Evolutionary conservation across 2,888 invertebrate genomes (phyloP), one percentile per base, ranked within the genome.

Genomic region (Tridacna crocea): DNA sequence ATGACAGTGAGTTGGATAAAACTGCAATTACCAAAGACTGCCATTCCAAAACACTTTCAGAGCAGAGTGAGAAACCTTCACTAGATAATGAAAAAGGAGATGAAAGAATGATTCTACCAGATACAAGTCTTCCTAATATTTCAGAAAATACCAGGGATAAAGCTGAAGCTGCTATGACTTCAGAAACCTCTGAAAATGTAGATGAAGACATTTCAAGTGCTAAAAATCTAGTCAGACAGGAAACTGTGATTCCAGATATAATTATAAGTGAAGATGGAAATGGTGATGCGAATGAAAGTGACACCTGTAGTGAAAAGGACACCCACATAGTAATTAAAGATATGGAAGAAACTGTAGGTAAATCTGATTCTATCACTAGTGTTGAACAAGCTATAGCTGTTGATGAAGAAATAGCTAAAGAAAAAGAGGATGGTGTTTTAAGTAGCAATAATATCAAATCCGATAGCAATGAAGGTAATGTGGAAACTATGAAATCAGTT

Each of bases 201-300:
- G 72, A 77, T 68, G 74, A 61, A 46, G 61, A 61, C 4, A 46
- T 51, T 66, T 66, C 70, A 12, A 51, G 55, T 26, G 12, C 51
- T 0, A 6, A 22, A 26, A 55, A 60, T 60, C 55, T 80, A 19
- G 19, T 48, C 24, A 77, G 75, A 72, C 83, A 83, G 63, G 83
- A 80, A 26, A 83, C 80, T 13, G 47, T 80, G 13, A 80, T 84
- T 48, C 84, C 84, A n/a, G 80, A 79, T 51, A 84, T 84, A 46
- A 63, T 84, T 22, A 76, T 83, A 22, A 83, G 77, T 72, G 58
- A 47, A 19, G 83, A 83, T 10, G 68, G 73, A 11, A 72, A 48
- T 27, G 76, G 22, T 11, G 19, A 55, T 6, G 55, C 6, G 3
- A 13, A 24, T 61, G 61, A 61, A n/a, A 55, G 17, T 55, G 55